phyloP scores from a whole-genome alignment of 2,888 invertebrate species.

The Empis stercorea region DNA sequence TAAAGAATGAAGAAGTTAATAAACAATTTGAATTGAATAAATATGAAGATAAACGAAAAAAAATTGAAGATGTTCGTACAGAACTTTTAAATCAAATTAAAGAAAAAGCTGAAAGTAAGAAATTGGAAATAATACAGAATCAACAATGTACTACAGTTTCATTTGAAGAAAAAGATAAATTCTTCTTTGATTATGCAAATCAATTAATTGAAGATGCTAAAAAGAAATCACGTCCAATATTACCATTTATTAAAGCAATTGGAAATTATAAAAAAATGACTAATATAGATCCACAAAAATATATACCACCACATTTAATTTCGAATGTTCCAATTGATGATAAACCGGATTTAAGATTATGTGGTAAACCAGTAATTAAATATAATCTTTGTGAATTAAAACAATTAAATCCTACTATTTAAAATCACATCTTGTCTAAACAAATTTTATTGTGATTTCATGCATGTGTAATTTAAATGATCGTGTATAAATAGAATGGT shows the following conservation, averaged over 20 bases:
- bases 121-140: slow-evolving; percentile 12
- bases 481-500: too few species aligned
- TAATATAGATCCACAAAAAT: slow-evolving; percentile 21
- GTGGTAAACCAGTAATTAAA: slow-evolving; percentile 7
- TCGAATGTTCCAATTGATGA: slow-evolving; percentile 24
- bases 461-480: too few species aligned
- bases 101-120: slow-evolving; percentile 13
- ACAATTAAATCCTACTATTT: slow-evolving; percentile 9
- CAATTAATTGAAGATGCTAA: slow-evolving; percentile 23
- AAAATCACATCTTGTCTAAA: too few species aligned
- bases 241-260: slow-evolving; percentile 25
- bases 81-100: slow-evolving; percentile 15
- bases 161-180: slow-evolving; percentile 22
- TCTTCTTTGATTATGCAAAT: slow-evolving; percentile 25
- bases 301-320: slow-evolving; percentile 23
- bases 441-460: too few species aligned
- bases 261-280: slow-evolving; percentile 24
- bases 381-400: slow-evolving; percentile 12
- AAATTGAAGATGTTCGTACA: slow-evolving; percentile 9
- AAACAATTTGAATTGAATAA: slow-evolving; percentile 17
- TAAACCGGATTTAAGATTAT: background rate
- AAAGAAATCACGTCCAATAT: slow-evolving; percentile 25
- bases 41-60: slow-evolving; percentile 19
- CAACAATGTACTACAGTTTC: slow-evolving; percentile 15
- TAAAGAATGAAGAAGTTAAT: slow-evolving; percentile 23